Conservation (phyloP, 2,797 vertebrate species). For the Sebastes nivosus region DNA sequence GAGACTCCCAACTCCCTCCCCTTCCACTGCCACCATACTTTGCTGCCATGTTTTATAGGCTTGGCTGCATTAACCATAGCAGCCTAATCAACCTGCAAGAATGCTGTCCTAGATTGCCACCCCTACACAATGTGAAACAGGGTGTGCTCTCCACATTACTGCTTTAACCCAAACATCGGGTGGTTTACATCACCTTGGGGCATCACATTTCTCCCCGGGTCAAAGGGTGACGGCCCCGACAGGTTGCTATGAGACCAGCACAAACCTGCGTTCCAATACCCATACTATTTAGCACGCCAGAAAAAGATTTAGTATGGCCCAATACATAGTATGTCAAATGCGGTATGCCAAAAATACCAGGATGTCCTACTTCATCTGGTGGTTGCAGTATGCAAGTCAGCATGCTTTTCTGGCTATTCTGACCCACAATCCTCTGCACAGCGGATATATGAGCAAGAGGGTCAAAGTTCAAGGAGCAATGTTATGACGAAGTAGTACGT, state of each 20-base stretch:
- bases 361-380: too few relatives aligned
- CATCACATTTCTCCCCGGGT: slow-evolving; percentile 56
- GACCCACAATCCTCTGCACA: too few relatives aligned
- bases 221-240: slow-evolving; percentile 37
- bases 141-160: slow-evolving; percentile 63
- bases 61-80: slow-evolving; percentile 82
- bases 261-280: too few relatives aligned
- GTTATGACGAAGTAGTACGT: too few relatives aligned
- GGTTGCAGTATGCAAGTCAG: too few relatives aligned
- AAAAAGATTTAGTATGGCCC: too few relatives aligned
- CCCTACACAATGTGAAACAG: slow-evolving; percentile 55
- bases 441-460: too few relatives aligned
- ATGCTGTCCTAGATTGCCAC: slow-evolving; percentile 71
- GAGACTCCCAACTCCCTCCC: slow-evolving; percentile 56
- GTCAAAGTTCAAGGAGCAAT: too few relatives aligned
- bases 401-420: too few relatives aligned
- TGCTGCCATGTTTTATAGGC: slow-evolving; percentile 79
- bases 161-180: slow-evolving; percentile 62
- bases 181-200: slow-evolving; percentile 47
- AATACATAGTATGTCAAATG: too few relatives aligned
- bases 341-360: too few relatives aligned
- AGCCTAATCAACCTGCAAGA: slow-evolving; percentile 83
- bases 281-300: too few relatives aligned
- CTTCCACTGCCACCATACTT: slow-evolving; percentile 61
- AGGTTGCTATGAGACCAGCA: slow-evolving; percentile 24